Percentiles rank a stretch among this genome's conserved stretches.
Evolutionary conservation across 2,797 vertebrate genomes (phyloP).

Genomic region (Lithobates pipiens): DNA sequence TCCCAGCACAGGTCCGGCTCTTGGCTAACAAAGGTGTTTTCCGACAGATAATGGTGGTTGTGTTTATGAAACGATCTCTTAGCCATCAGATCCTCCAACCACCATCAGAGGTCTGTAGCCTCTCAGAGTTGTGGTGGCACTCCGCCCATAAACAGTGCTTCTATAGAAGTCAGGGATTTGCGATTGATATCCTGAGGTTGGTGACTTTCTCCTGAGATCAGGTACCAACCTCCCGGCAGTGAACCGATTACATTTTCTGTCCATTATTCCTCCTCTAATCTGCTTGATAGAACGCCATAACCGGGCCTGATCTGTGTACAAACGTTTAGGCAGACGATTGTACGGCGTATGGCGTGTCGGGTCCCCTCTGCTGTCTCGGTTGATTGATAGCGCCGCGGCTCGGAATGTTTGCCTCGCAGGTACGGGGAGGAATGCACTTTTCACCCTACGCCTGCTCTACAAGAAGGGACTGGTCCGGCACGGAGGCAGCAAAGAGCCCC

Average conservation of each 20-base stretch:
- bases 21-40: no score
- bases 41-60: no score
- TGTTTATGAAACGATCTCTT: no score
- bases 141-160: no score
- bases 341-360: no score
- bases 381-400: constrained; percentile 36
- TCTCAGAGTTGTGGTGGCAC: no score
- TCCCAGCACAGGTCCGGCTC: no score
- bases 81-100: no score
- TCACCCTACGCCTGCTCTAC: constrained; percentile 41
- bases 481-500: not conserved
- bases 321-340: not conserved
- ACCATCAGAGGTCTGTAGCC: no score
- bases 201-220: no score
- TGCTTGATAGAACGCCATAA: constrained; percentile 44
- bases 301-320: constrained; percentile 7
- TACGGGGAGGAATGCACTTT: constrained; percentile 40
- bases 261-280: constrained; percentile 42
- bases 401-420: constrained; percentile 42
- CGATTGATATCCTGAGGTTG: no score
- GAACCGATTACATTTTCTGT: not conserved
- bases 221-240: not conserved
- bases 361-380: not conserved
- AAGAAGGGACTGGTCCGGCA: constrained; percentile 49
- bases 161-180: no score